Conservation (phyloP, 2,888 invertebrate species). For the Eristalinus sepulchralis region DNA sequence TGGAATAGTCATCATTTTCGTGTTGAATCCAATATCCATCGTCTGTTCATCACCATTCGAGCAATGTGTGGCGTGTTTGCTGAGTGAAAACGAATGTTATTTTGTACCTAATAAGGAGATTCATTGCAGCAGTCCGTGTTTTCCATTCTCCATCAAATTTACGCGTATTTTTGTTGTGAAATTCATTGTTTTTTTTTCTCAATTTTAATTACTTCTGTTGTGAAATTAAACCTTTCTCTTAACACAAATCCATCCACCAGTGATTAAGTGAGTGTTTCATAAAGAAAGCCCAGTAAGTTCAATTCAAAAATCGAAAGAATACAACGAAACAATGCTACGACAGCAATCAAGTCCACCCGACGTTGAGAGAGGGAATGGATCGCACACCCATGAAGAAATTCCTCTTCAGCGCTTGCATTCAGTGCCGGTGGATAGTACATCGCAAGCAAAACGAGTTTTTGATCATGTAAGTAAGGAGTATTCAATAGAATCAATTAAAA, state of each 20-base stretch:
- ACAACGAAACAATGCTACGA: constrained; percentile 47
- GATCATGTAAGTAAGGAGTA: constrained; percentile 75
- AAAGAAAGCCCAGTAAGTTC: not conserved
- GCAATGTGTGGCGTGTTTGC: not conserved
- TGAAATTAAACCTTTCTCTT: not conserved
- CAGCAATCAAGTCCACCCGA: constrained; percentile 46
- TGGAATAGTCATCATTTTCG: constrained; percentile 56
- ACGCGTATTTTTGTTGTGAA: not conserved
- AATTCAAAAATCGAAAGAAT: not conserved
- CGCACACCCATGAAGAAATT: constrained; percentile 64
- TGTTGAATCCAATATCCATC: not conserved
- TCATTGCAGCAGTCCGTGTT: not conserved
- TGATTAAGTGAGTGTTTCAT: not conserved
- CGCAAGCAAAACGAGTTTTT: constrained; percentile 76
- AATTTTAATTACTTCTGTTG: not conserved
- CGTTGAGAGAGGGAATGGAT: constrained; percentile 46
- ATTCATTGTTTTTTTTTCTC: not conserved
- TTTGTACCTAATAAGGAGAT: not conserved
- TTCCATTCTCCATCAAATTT: not conserved
- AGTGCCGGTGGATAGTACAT: constrained; percentile 75
- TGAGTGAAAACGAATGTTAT: not conserved
- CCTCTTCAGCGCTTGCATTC: constrained; percentile 54
- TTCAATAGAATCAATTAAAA: not conserved
- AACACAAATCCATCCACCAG: too few species aligned
- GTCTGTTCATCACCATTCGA: not conserved